A percentile compares a stretch with the other conserved stretches of the same genome.
These are phyloP conservation scores for Astyanax mexicanus DNA, from an alignment of 2,797 vertebrate genomes.

Conservation along the genomic window DNA sequence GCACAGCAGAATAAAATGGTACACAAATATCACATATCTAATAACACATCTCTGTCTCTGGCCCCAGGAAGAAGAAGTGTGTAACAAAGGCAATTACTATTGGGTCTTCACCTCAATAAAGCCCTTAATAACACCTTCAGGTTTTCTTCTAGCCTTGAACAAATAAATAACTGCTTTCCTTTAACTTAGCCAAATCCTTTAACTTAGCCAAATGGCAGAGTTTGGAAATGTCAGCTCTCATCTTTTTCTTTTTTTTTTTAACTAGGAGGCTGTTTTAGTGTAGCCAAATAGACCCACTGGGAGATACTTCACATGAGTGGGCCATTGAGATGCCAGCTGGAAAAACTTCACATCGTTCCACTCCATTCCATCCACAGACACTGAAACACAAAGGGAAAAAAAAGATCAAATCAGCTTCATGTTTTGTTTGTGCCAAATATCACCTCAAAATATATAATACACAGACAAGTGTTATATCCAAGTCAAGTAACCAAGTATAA, in stretches of 20 bases:
- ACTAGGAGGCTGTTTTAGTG: slow-evolving; percentile 69
- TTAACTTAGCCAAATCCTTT: neutral
- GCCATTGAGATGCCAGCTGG: slow-evolving; percentile 84
- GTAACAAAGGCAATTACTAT: no score
- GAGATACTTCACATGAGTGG: slow-evolving; percentile 84
- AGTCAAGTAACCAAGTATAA: no score
- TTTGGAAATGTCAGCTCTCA: neutral
- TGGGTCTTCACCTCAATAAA: neutral
- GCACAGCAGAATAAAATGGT: slow-evolving; percentile 34
- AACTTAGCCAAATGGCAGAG: neutral
- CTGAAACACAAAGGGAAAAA: slow-evolving; percentile 59
- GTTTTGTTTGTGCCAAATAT: neutral
- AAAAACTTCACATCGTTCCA: slow-evolving; percentile 86
- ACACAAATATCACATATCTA: slow-evolving; percentile 23
- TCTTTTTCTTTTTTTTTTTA: neutral
- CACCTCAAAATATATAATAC: no score
- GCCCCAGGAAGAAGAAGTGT: neutral
- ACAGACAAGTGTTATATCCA: no score
- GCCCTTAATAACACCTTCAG: neutral
- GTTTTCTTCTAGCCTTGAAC: neutral
- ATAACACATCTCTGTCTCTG: neutral
- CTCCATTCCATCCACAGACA: slow-evolving; percentile 82
- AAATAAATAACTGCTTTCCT: slow-evolving; percentile 4
- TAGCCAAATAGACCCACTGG: slow-evolving; percentile 80
- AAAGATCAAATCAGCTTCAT: neutral